phyloP scores from a whole-genome alignment of 1,140 invertebrate genomes.

The Grapholita molesta region DNA sequence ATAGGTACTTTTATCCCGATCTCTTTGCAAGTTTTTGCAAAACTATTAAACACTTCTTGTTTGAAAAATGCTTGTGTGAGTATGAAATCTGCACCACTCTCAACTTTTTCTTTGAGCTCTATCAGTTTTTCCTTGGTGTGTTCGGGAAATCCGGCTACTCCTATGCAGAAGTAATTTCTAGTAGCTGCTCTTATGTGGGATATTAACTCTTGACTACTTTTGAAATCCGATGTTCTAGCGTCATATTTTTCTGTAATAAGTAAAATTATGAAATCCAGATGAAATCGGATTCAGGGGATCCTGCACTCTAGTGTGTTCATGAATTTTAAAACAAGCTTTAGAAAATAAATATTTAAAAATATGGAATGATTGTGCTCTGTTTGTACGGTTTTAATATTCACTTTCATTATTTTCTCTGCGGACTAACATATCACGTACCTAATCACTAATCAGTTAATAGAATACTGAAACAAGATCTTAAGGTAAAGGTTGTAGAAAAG shows the following conservation, averaged over 20 bases:
- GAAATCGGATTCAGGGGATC: too few relatives aligned
- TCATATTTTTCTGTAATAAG: slow-evolving; percentile 56
- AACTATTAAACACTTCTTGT: slow-evolving; percentile 37
- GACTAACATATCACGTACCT: too few relatives aligned
- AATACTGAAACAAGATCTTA: too few relatives aligned
- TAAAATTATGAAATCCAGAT: slow-evolving; percentile 20
- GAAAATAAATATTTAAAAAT: too few relatives aligned
- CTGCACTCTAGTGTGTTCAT: too few relatives aligned
- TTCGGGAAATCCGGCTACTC: slow-evolving; percentile 59
- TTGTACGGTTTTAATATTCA: too few relatives aligned
- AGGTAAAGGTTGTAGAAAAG: too few relatives aligned
- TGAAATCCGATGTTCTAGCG: slow-evolving; percentile 46
- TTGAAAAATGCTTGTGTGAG: slow-evolving; percentile 72
- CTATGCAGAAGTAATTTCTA: slow-evolving; percentile 65
- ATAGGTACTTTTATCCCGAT: slow-evolving; percentile 49
- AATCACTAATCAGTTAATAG: too few relatives aligned
- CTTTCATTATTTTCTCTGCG: too few relatives aligned
- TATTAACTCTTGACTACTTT: slow-evolving; percentile 50
- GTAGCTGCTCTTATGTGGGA: slow-evolving; percentile 47
- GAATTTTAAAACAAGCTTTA: too few relatives aligned
- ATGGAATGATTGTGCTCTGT: too few relatives aligned
- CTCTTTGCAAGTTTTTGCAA: slow-evolving; percentile 45
- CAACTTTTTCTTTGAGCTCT: slow-evolving; percentile 56
- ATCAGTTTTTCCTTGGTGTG: slow-evolving; percentile 41
- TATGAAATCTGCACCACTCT: slow-evolving; percentile 64